These are phyloP conservation scores for Camponotus pennsylvanicus DNA, from an alignment of 1,140 invertebrate genomes.

Conservation along the genomic window DNA sequence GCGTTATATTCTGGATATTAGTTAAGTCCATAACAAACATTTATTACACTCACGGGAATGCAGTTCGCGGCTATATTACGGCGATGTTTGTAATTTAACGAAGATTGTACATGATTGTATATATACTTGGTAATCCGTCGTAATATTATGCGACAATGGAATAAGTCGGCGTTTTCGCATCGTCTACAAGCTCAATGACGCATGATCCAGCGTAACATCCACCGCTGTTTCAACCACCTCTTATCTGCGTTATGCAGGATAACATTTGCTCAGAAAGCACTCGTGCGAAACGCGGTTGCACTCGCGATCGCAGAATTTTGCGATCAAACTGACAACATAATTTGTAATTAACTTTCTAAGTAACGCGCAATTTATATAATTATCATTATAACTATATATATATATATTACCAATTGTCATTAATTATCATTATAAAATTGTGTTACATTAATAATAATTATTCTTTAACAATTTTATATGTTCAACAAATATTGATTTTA, in stretches of 20 bases:
- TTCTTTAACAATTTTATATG: neutral
- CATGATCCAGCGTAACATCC: neutral
- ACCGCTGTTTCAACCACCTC: slow-evolving; percentile 27
- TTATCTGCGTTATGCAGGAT: slow-evolving; percentile 20
- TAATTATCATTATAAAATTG: neutral
- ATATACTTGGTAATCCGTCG: slow-evolving; percentile 12
- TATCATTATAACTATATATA: neutral
- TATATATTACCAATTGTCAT: neutral
- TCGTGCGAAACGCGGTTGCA: neutral
- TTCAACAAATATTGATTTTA: neutral
- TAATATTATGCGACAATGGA: slow-evolving; percentile 44
- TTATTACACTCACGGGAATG: slow-evolving; percentile 15
- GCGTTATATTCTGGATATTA: slow-evolving; percentile 29
- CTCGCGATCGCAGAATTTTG: slow-evolving; percentile 26
- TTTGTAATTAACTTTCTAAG: slow-evolving; percentile 34
- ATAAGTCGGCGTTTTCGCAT: slow-evolving; percentile 43
- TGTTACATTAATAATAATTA: slow-evolving; percentile 13
- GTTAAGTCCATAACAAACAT: slow-evolving; percentile 44
- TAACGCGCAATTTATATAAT: slow-evolving; percentile 16
- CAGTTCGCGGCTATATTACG: neutral
- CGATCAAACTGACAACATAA: slow-evolving; percentile 1
- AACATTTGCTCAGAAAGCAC: slow-evolving; percentile 30
- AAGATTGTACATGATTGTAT: slow-evolving; percentile 13
- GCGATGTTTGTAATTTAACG: slow-evolving; percentile 10
- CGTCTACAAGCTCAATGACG: slow-evolving; percentile 3